Percentiles rank a stretch among this genome's conserved stretches.
These are phyloP conservation scores for Cirrhinus molitorella DNA, from an alignment of 2,797 vertebrate species.

Conservation along the genomic window DNA sequence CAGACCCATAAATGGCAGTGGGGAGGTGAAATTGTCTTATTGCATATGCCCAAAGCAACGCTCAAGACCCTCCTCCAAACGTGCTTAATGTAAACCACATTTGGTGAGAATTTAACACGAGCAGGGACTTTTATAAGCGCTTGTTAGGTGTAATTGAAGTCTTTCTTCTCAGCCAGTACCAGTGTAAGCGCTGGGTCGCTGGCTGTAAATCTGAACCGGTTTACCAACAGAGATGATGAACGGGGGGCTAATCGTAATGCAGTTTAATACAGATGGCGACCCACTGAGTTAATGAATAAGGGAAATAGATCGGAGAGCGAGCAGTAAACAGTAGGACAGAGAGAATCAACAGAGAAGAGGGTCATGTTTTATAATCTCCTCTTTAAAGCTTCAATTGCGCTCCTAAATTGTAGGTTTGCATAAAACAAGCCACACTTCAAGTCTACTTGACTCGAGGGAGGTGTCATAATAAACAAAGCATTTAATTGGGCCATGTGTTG, in stretches of 20 bases:
- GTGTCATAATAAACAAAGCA: constrained; percentile 64
- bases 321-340: constrained; percentile 57
- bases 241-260: constrained; percentile 15
- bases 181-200: constrained; percentile 10
- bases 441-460: constrained; percentile 59
- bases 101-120: constrained; percentile 56
- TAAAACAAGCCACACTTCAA: constrained; percentile 65
- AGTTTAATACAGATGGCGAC: constrained; percentile 29
- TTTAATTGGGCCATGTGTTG: constrained; percentile 57
- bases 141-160: constrained; percentile 65
- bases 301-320: constrained; percentile 31
- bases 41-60: constrained; percentile 27
- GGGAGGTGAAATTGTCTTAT: constrained; percentile 15
- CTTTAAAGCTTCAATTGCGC: constrained; percentile 59
- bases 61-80: constrained; percentile 21
- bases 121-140: constrained; percentile 65
- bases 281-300: constrained; percentile 37
- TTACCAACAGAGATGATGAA: constrained; percentile 66
- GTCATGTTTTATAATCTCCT: constrained; percentile 56
- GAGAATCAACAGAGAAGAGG: constrained; percentile 51
- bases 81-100: constrained; percentile 66
- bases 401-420: constrained; percentile 67
- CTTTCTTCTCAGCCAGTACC: constrained; percentile 39
- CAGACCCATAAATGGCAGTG: constrained; percentile 37
- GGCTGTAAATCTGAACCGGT: constrained; percentile 64